Base-by-base conservation (phyloP, 1,140 invertebrate genomes). In the Drosophila setifemur region DNA sequence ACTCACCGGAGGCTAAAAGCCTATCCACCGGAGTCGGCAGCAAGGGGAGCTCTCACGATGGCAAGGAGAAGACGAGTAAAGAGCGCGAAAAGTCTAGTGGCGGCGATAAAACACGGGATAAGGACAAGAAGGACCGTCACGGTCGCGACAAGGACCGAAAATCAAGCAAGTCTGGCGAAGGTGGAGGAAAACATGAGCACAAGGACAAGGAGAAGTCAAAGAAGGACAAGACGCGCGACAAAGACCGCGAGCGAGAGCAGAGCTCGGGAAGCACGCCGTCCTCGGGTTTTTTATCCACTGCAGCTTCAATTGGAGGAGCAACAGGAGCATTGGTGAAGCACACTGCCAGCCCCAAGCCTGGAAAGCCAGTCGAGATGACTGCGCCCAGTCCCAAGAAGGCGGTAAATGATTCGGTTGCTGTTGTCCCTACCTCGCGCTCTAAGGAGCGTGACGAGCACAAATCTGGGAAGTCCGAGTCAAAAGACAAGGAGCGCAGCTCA, bases 131-230 rank as follows among this genome's bases (percentile, higher is more conserved):
- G 70, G 94, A 94, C n/a, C 93, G 93, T 58, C 91, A 92, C 48
- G 93, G 93, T n/a, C 93, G 93, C 71, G 90, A 92, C 31, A 93
- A 93, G 86, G 90, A 91, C n/a, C 66, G 78, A 4, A 76, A 89
- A 7, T 76, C 74, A 0, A 71, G 74, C 16, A 73, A 82, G 33
- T 61, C 87, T 42, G 91, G 58, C 83, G 91, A 83, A 91, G 92
- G 79, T 90, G 91, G 89, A 76, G 93, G 94, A 53, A 78, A 70
- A 79, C 93, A 94, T 21, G 92, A 93, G 49, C 94, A 93, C 14
- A 37, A 37, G 73, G 92, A 92, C 2, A 92, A 93, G 74, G 94
- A 95, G 4, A 94, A 94, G 73, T 93, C 94, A 1, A 94, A 94
- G 48, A 92, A 92, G 73, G 79, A 92, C 9, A 94, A 93, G 87